A percentile compares a stretch with the other conserved stretches of the same genome.
These are phyloP conservation scores for Pseudochaenichthys georgianus DNA, from an alignment of 2,797 vertebrate species.

Conservation along the genomic window DNA sequence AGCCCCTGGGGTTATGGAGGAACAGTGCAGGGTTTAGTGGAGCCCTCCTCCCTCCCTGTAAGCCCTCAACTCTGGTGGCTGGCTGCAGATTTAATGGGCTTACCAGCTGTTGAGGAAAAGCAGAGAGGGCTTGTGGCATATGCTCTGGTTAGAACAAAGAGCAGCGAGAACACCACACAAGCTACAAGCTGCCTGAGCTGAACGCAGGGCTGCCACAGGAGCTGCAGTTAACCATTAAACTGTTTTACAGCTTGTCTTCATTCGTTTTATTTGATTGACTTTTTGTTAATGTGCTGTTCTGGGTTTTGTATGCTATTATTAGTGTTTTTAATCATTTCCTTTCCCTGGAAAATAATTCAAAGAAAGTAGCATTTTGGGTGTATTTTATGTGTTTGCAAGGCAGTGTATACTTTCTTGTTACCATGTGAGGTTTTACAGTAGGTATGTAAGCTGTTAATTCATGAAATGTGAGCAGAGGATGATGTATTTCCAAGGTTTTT, in stretches of 20 bases:
- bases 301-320: conserved; percentile 20
- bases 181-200: conserved; percentile 41
- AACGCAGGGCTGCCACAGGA: conserved; percentile 53
- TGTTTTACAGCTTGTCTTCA: conserved; percentile 59
- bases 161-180: conserved; percentile 58
- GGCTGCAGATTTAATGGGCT: conserved; percentile 84
- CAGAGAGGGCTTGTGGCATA: conserved; percentile 81
- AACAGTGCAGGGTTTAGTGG: conserved; percentile 68
- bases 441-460: conserved; percentile 44
- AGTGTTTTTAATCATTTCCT: conserved; percentile 25
- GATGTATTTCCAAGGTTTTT: conserved; percentile 48
- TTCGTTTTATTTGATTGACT: conserved; percentile 59
- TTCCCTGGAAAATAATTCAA: background rate
- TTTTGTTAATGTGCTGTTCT: conserved; percentile 33
- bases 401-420: conserved; percentile 9
- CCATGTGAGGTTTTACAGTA: conserved; percentile 1
- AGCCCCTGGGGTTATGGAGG: conserved; percentile 68
- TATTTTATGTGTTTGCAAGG: conserved; percentile 1
- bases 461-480: conserved; percentile 48
- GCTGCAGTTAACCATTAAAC: conserved; percentile 56
- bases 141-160: conserved; percentile 82
- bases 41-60: conserved; percentile 67
- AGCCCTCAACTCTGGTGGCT: conserved; percentile 76
- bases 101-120: conserved; percentile 85
- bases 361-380: background rate